Evolutionary conservation across 2,797 vertebrate species (phyloP).

Genomic region (Hydrocynus forskahlii): DNA sequence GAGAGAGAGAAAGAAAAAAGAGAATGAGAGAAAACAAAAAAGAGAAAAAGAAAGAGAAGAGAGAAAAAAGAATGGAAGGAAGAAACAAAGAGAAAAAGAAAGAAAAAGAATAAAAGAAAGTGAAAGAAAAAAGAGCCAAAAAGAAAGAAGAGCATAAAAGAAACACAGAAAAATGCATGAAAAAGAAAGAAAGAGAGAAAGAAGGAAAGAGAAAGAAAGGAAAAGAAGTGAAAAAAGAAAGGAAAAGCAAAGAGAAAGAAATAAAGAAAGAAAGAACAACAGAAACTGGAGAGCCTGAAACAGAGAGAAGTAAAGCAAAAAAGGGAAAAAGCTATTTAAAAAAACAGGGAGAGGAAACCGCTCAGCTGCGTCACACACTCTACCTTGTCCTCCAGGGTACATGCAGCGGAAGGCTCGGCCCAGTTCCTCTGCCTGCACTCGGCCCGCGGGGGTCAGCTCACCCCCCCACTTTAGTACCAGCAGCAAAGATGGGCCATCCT

Average conservation of each 20-base stretch:
- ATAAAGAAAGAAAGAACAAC: neutral
- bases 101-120: neutral
- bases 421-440: constrained; percentile 94
- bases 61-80: too few relatives aligned
- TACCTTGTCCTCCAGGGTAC: constrained; percentile 98
- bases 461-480: constrained; percentile 97
- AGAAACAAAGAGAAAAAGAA: neutral
- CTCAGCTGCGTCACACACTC: too few relatives aligned
- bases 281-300: too few relatives aligned
- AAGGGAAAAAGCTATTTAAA: too few relatives aligned
- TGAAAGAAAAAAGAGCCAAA: neutral
- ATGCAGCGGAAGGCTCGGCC: constrained; percentile 96
- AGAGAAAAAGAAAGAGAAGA: too few relatives aligned
- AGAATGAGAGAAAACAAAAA: too few relatives aligned
- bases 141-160: neutral
- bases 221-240: neutral
- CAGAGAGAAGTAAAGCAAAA: too few relatives aligned
- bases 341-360: too few relatives aligned
- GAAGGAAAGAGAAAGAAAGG: neutral
- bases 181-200: neutral
- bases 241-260: neutral
- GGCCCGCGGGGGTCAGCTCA: constrained; percentile 92
- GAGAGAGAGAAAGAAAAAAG: neutral
- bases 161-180: too few relatives aligned
- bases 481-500: constrained; percentile 85